Base-by-base conservation (phyloP, 2,888 invertebrate species). In the Coecobrya sp. region DNA sequence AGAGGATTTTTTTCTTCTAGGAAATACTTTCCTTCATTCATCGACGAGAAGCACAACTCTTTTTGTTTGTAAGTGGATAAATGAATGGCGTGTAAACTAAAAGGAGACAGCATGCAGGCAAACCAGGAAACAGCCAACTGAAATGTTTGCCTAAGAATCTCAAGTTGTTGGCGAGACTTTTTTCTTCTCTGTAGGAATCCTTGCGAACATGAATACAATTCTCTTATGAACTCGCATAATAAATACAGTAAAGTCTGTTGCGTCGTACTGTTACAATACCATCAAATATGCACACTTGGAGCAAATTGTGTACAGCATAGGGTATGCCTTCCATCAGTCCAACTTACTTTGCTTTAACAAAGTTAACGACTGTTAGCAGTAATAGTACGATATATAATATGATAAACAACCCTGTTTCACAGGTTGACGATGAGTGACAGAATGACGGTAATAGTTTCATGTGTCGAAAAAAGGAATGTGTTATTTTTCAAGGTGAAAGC, bases 371-470 rank as follows among this genome's bases (percentile, higher is more conserved):
- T 79, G 52, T 25, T 49, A 52, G 30, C 13, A 27, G 52, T 42
- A 27, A 52, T 36, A 36, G 36, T 36, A 36, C 36, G n/a, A n/a
- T n/a, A n/a, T 36, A 36, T 73, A 8, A 73, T 86, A 86, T 68
- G 79, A 79, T 79, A 79, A 86, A 86, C 70, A 86, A 70, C 13
- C 86, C 70, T 86, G 70, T 68, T 85, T 85, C 49, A 0, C 36
- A 22, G n/a, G 19, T 76, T 81, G 88, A 81, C 81, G 81, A 88
- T 88, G 88, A 88, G 65, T 88, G 88, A 88, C 88, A 81, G 88
- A 88, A 65, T 65, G 88, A 88, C 88, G 88, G 81, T 88, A 88
- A 87, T 88, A 88, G 88, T 88, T 88, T 88, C 68, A 88, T 59
- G 87, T 87, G 86, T 79, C 79, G 87, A 59, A 52, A 81, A 88